A percentile compares a stretch with the other conserved stretches of the same genome.
These are phyloP conservation scores for Nymphalis urticae DNA, from an alignment of 2,888 invertebrate species.

Conservation along the genomic window DNA sequence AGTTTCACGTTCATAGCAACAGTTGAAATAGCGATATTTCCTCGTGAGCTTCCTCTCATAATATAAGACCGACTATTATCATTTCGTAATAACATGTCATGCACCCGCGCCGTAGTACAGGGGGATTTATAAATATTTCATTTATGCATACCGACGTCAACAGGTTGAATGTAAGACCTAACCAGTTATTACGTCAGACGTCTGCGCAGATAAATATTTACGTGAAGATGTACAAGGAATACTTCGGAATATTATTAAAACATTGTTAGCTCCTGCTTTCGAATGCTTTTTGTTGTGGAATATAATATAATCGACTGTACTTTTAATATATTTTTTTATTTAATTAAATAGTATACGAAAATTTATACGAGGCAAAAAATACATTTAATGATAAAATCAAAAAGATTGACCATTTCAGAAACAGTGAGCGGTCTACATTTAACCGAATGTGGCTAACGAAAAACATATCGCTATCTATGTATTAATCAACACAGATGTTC, in stretches of 20 bases:
- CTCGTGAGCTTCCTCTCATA: conserved; percentile 3
- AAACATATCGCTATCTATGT: no score
- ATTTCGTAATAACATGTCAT: conserved; percentile 20
- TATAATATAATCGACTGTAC: not conserved
- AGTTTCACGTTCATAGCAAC: not conserved
- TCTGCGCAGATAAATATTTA: conserved; percentile 27
- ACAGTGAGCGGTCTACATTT: no score
- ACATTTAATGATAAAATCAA: no score
- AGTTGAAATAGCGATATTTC: conserved; percentile 1
- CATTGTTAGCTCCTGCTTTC: conserved; percentile 9
- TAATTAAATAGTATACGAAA: no score
- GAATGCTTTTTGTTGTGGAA: not conserved
- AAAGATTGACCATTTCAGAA: no score
- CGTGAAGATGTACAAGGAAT: conserved; percentile 19
- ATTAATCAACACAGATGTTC: no score
- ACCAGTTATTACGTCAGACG: conserved; percentile 24
- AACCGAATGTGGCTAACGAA: no score
- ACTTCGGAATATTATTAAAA: conserved; percentile 22
- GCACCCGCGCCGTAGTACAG: conserved; percentile 12
- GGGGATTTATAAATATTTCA: conserved; percentile 30
- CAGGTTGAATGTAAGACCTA: conserved; percentile 15
- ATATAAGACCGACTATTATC: conserved; percentile 11
- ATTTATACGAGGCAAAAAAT: no score
- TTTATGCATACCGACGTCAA: conserved; percentile 25
- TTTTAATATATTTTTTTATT: not conserved